Evolutionary conservation across 2,888 invertebrate species (phyloP), one percentile per base, ranked within the genome.

Genomic region (Xestia sexstrigata): DNA sequence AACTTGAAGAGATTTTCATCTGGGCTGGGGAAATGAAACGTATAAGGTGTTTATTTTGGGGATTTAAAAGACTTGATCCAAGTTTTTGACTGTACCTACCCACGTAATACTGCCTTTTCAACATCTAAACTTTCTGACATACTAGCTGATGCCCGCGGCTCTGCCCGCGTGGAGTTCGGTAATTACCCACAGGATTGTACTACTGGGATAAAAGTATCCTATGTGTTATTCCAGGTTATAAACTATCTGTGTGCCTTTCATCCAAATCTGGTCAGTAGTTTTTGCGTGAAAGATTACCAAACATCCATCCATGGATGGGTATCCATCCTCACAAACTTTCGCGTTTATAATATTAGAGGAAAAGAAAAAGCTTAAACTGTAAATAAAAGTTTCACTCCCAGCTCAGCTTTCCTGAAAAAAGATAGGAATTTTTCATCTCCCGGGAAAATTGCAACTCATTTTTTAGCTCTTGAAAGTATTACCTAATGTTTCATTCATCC

Each of bases 1-100:
- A 75, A 81, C 69, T 86, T 79, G 74, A 65, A 82, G 75, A 74
- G 76, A 84, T 84, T 75, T 78, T 79, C 63, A 58, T 60, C 80
- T 65, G 20, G 30, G 20, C 47, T 62, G 35, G 23, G 58, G 70
- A 39, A 60, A 69, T 72, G 49, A 68, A 71, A 65, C 35, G 70
- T 75, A 30, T 62, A 49, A 67, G 30, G 58, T 76, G 82, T 84
- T 80, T 80, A 72, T 84, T 80, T 39, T 65, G 0, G 0, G 6
- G 15, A 81, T 67, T 55, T 39, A 0, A 20, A 73, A 73, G 58
- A 3, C 35, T 52, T 49, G 7, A 49, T 20, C 39, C n/a, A 69
- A 72, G n/a, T 71, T 65, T 45, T 45, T 72, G 49, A 5, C 3
- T 39, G 30, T 9, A 62, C 20, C 20, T 30, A n/a, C n/a, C n/a